Percentiles rank a stretch among this genome's conserved stretches.
Evolutionary conservation across 1,140 invertebrate species (phyloP).

Genomic region (Nymphalis io): DNA sequence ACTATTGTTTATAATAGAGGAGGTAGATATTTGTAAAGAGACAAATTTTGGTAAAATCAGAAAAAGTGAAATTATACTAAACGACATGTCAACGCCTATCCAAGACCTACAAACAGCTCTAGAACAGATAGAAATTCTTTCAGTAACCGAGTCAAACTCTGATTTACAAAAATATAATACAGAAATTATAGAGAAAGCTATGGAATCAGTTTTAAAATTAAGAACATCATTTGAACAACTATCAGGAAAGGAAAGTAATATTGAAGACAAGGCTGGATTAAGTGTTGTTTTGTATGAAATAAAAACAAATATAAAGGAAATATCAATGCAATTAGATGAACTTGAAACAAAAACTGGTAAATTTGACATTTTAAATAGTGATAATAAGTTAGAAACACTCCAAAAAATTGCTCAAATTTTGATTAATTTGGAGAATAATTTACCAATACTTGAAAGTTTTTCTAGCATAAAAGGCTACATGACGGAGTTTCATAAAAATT

Average conservation of each 20-base stretch:
- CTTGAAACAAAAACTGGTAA: conserved; percentile 58
- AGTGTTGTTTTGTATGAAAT: conserved; percentile 54
- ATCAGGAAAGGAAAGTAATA: conserved; percentile 50
- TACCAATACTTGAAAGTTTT: conserved; percentile 51
- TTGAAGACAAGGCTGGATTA: conserved; percentile 48
- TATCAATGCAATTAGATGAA: conserved; percentile 55
- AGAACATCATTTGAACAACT: conserved; percentile 68
- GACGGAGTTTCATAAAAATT: conserved; percentile 63
- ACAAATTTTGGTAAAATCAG: conserved; percentile 45
- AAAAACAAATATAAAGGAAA: conserved; percentile 59
- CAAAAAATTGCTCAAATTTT: conserved; percentile 80
- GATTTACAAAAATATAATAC: conserved; percentile 65
- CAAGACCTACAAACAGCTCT: conserved; percentile 79
- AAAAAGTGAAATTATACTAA: conserved; percentile 63
- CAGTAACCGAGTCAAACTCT: conserved; percentile 59
- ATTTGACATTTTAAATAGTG: conserved; percentile 68
- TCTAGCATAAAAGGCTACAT: conserved; percentile 54
- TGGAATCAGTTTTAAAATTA: conserved; percentile 66
- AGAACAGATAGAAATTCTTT: conserved; percentile 71
- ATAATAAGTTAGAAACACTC: conserved; percentile 76
- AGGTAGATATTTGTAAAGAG: conserved; percentile 43
- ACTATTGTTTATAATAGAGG: conserved; percentile 59
- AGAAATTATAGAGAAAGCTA: conserved; percentile 68
- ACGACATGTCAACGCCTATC: conserved; percentile 79
- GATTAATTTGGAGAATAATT: conserved; percentile 71